These are phyloP conservation scores for Chrysoperla carnea DNA, from an alignment of 1,140 invertebrate genomes.

Conservation along the genomic window DNA sequence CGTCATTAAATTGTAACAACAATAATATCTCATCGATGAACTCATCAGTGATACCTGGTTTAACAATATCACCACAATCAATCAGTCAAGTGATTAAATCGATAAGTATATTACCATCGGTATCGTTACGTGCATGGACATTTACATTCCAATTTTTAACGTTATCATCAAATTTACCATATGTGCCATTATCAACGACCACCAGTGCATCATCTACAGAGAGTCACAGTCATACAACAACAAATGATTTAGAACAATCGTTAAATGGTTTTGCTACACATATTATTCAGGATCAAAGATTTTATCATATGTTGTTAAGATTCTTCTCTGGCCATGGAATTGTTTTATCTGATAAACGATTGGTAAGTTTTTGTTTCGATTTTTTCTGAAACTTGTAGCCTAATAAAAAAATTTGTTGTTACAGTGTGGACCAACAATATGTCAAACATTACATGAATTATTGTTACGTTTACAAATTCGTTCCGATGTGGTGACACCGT, in stretches of 20 bases:
- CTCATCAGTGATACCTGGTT: slow-evolving; percentile 45
- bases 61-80: slow-evolving; percentile 49
- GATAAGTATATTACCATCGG: slow-evolving; percentile 40
- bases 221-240: slow-evolving; percentile 1
- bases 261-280: slow-evolving; percentile 11
- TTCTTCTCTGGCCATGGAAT: slow-evolving; percentile 48
- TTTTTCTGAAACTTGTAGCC: no score
- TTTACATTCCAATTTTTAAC: slow-evolving; percentile 47
- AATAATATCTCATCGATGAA: slow-evolving; percentile 27
- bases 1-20: slow-evolving; percentile 22
- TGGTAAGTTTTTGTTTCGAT: slow-evolving; percentile 31
- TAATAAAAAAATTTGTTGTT: no score
- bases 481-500: slow-evolving; percentile 39
- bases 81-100: slow-evolving; percentile 52
- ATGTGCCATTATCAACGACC: neutral
- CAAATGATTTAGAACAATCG: neutral
- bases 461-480: slow-evolving; percentile 48
- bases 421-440: slow-evolving; percentile 62
- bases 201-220: slow-evolving; percentile 19
- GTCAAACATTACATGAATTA: slow-evolving; percentile 53
- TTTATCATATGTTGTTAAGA: slow-evolving; percentile 50
- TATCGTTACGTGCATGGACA: slow-evolving; percentile 56
- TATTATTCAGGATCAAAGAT: slow-evolving; percentile 48
- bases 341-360: slow-evolving; percentile 30
- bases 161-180: slow-evolving; percentile 19